These are phyloP conservation scores for Apteryx mantelli DNA, from an alignment of 2,113 vertebrate genomes.

Conservation along the genomic window DNA sequence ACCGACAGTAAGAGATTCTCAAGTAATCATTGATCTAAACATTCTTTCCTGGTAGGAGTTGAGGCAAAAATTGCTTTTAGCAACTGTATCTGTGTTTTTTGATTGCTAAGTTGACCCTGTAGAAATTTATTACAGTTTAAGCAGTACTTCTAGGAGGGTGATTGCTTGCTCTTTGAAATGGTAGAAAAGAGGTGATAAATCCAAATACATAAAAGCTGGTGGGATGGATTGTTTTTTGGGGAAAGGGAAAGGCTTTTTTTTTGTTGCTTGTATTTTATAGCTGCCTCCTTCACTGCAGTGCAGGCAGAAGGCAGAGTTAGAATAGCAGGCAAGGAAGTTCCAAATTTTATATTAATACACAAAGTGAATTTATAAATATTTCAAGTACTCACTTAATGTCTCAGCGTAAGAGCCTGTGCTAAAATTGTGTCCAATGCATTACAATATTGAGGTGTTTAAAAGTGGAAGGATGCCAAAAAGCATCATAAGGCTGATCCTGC, in stretches of 20 bases:
- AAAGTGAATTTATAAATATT: neutral
- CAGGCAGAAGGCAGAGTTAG: neutral
- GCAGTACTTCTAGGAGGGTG: neutral
- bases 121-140: neutral
- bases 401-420: rapidly evolving
- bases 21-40: slow-evolving; percentile 54
- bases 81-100: neutral
- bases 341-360: neutral
- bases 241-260: neutral
- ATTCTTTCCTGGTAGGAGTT: slow-evolving; percentile 30
- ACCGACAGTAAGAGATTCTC: neutral
- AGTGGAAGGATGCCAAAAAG: neutral
- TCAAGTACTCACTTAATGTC: neutral
- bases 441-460: neutral
- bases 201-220: neutral
- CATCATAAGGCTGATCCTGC: neutral
- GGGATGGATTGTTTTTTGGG: neutral
- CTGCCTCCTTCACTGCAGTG: neutral
- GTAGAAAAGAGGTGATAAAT: neutral
- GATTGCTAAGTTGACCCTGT: neutral
- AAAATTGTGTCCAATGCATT: neutral
- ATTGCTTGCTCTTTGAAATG: neutral
- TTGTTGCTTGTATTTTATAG: neutral
- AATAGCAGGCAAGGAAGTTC: neutral
- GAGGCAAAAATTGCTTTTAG: slow-evolving; percentile 32